A percentile compares a stretch with the other conserved stretches of the same genome.
phyloP scores from a whole-genome alignment of 2,888 invertebrate species.

The Apodemia duryi region DNA sequence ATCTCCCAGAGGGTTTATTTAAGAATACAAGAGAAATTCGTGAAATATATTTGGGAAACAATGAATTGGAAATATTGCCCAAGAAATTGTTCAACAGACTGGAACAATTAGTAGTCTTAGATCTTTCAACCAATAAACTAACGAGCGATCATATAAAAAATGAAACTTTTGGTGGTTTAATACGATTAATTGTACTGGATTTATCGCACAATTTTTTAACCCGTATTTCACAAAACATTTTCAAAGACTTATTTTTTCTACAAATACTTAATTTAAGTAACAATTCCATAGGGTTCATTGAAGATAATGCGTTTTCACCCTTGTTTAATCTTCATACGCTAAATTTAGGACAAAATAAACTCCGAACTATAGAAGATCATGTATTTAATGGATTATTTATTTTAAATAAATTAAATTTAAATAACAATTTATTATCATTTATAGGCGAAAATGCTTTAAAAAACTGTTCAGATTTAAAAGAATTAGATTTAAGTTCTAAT shows the following conservation, averaged over 20 bases:
- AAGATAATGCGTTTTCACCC: constrained; percentile 91
- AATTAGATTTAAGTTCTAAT: constrained; percentile 93
- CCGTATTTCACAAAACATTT: constrained; percentile 88
- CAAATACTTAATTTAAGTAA: constrained; percentile 92
- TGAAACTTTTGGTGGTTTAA: constrained; percentile 91
- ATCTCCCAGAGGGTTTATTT: constrained; percentile 90
- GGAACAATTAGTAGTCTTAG: constrained; percentile 91
- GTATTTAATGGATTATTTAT: constrained; percentile 92
- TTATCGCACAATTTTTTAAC: constrained; percentile 90
- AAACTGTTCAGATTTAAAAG: constrained; percentile 93
- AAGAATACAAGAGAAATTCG: constrained; percentile 88
- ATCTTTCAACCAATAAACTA: constrained; percentile 91
- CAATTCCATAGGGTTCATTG: constrained; percentile 90
- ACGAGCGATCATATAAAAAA: constrained; percentile 92
- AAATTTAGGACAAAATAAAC: constrained; percentile 91
- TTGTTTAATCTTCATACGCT: constrained; percentile 93
- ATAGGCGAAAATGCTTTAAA: constrained; percentile 89
- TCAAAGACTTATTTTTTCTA: constrained; percentile 92
- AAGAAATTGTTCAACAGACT: constrained; percentile 91
- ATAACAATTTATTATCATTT: constrained; percentile 88
- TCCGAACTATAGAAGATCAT: constrained; percentile 88
- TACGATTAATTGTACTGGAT: constrained; percentile 91
- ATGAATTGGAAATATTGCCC: constrained; percentile 90
- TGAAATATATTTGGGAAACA: constrained; percentile 92
- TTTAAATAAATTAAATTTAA: constrained; percentile 89